Conservation (phyloP, 2,888 invertebrate species). For the Drosophila formosana region DNA sequence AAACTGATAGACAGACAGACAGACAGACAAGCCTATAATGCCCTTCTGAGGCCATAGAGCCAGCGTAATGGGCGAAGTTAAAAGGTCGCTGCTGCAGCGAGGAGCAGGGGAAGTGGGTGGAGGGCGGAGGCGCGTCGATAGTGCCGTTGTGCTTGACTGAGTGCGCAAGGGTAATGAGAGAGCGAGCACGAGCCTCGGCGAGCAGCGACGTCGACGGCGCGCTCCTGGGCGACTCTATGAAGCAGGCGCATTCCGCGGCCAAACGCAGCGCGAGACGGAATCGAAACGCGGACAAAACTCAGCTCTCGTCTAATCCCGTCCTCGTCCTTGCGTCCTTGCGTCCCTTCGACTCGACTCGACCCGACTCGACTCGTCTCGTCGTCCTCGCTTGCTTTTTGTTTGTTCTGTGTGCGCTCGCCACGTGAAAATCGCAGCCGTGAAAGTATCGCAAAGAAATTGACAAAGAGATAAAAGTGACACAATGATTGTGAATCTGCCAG, state of each 20-base stretch:
- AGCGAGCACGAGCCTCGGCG: not conserved
- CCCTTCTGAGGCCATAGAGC: not conserved
- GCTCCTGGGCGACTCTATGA: too few relatives aligned
- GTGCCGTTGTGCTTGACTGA: slow-evolving; percentile 76
- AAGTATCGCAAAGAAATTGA: slow-evolving; percentile 8
- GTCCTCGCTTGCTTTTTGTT: slow-evolving; percentile 35
- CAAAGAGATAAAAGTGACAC: not conserved
- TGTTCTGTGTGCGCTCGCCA: slow-evolving; percentile 40
- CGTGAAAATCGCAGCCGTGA: not conserved
- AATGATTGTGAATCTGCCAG: slow-evolving; percentile 82
- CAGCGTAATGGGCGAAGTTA: not conserved
- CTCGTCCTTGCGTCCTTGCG: not conserved
- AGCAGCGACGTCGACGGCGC: slow-evolving; percentile 6
- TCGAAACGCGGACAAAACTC: slow-evolving; percentile 45
- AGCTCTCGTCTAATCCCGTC: not conserved
- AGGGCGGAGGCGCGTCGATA: slow-evolving; percentile 34
- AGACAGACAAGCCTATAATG: too few relatives aligned
- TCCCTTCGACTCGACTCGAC: not conserved
- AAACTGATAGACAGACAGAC: too few relatives aligned
- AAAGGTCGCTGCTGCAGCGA: not conserved
- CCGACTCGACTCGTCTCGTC: not conserved
- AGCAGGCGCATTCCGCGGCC: slow-evolving; percentile 63
- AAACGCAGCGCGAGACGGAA: slow-evolving; percentile 72
- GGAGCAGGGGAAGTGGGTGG: not conserved
- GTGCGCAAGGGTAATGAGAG: slow-evolving; percentile 74